These are phyloP conservation scores for Columba janthina DNA, from an alignment of 2,113 vertebrate genomes.

Conservation along the genomic window DNA sequence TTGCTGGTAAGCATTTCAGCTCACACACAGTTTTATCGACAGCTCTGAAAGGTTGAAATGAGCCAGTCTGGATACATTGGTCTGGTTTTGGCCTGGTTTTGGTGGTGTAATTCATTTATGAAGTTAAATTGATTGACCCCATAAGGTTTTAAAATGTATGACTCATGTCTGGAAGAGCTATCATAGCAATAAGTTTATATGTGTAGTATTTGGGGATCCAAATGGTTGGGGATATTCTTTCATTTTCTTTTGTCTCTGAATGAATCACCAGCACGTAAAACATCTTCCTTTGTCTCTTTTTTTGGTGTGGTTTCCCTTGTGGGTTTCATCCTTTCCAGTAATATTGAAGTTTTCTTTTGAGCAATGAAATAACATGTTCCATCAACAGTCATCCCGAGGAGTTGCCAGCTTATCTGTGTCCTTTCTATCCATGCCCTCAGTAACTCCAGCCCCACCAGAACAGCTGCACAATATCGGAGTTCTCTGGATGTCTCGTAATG, in stretches of 20 bases:
- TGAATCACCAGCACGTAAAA: conserved; percentile 20
- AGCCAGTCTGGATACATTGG: conserved; percentile 2
- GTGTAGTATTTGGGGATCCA: conserved; percentile 14
- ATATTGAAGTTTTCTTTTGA: not conserved
- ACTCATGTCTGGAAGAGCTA: conserved; percentile 60
- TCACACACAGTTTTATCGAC: conserved; percentile 26
- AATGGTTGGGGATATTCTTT: conserved; percentile 6
- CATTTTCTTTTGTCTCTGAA: conserved; percentile 34
- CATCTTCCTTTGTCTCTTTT: not conserved
- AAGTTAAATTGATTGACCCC: conserved; percentile 33
- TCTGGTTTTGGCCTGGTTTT: conserved; percentile 54
- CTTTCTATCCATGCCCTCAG: not conserved
- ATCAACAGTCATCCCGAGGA: conserved; percentile 1
- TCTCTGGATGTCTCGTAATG: not conserved
- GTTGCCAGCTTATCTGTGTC: not conserved
- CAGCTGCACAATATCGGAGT: not conserved
- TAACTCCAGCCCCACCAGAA: not conserved
- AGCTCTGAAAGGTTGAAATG: conserved; percentile 34
- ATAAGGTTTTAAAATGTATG: conserved; percentile 52
- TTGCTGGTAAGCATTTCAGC: conserved; percentile 47
- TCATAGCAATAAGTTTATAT: conserved; percentile 19
- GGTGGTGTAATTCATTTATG: conserved; percentile 38
- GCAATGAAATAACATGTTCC: conserved; percentile 36
- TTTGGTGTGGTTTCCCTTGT: not conserved
- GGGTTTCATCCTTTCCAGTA: conserved; percentile 16